These are phyloP conservation scores for Sarcoramphus papa DNA, from an alignment of 2,797 vertebrate genomes.

Conservation along the genomic window DNA sequence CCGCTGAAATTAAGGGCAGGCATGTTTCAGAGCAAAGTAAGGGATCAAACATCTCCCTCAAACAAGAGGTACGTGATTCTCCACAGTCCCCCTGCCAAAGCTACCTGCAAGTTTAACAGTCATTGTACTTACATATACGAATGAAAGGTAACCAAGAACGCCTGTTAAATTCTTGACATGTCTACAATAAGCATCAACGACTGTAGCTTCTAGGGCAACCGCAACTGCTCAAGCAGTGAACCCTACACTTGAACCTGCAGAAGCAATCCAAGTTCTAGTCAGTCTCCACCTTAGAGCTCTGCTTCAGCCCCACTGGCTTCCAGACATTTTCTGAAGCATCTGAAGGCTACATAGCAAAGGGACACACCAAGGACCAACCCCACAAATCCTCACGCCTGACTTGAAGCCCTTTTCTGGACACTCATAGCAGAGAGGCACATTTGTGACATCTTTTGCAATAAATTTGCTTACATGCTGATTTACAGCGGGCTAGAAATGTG, in stretches of 20 bases:
- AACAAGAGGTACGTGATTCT: background rate
- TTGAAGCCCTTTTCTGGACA: background rate
- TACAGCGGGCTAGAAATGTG: rapidly evolving
- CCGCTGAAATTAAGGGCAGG: background rate
- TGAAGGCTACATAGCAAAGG: background rate
- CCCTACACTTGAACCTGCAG: background rate
- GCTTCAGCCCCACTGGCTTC: background rate
- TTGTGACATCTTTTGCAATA: background rate
- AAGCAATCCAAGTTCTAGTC: background rate
- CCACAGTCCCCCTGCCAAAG: background rate
- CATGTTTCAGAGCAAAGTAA: background rate
- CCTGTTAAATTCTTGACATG: background rate
- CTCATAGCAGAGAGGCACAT: background rate
- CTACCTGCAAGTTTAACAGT: background rate
- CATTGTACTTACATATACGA: background rate
- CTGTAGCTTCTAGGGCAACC: background rate
- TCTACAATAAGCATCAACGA: background rate
- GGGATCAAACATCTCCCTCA: background rate
- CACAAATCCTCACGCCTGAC: background rate
- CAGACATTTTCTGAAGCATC: rapidly evolving
- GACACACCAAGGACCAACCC: background rate
- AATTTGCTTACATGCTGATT: background rate
- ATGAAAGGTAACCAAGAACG: background rate
- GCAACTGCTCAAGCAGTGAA: background rate
- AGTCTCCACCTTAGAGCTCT: background rate